Percentiles rank a stretch among this genome's conserved stretches.
Conservation (phyloP, 2,113 vertebrate species). For the Actenoides lindsayi region DNA sequence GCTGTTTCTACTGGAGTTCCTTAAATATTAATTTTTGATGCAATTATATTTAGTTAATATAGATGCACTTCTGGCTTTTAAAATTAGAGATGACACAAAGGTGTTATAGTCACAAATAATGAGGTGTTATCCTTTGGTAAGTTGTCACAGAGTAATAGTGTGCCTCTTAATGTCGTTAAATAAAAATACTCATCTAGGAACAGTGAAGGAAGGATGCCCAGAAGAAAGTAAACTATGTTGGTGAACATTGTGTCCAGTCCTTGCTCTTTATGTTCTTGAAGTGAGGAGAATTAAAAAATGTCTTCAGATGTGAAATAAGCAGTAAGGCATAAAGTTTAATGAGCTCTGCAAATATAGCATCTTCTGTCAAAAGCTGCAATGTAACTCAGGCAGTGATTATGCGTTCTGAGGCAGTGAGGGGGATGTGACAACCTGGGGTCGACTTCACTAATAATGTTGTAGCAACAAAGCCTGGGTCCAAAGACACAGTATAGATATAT, state of each 20-base stretch:
- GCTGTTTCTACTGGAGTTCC: not conserved
- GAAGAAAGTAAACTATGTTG: not conserved
- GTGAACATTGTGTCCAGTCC: not conserved
- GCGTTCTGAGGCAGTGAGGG: not conserved
- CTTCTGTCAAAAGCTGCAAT: not conserved
- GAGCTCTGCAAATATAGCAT: not conserved
- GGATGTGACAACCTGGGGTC: rapidly evolving
- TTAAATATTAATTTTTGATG: not conserved
- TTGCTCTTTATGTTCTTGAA: not conserved
- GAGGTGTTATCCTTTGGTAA: not conserved
- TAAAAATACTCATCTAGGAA: not conserved
- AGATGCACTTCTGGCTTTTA: not conserved
- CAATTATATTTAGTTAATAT: not conserved
- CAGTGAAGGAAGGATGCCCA: not conserved
- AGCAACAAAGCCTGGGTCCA: not conserved
- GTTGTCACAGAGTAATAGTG: not conserved
- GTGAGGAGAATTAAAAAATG: not conserved
- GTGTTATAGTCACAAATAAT: not conserved
- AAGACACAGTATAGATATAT: not conserved
- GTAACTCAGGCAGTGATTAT: rapidly evolving
- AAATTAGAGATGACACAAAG: not conserved
- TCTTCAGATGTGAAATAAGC: not conserved
- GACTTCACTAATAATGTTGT: not conserved
- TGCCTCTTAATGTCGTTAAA: not conserved
- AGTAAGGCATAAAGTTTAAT: not conserved